phyloP scores from a whole-genome alignment of 1,140 invertebrate genomes.

The Drusus annulatus region DNA sequence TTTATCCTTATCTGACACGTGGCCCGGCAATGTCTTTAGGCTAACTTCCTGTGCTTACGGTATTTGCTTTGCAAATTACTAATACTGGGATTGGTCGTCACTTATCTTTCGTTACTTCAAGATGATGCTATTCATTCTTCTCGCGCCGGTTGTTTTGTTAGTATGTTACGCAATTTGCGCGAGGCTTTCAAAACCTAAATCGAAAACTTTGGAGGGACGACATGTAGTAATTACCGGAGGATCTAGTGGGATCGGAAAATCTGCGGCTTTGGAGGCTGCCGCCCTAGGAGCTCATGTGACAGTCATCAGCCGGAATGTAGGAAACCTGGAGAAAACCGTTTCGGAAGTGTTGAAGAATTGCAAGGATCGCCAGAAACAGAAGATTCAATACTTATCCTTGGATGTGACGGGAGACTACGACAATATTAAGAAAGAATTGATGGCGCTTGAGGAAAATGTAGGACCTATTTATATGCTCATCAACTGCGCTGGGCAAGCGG shows the following conservation, averaged over 20 bases:
- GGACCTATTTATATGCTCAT: conserved; percentile 91
- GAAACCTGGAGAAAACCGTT: conserved; percentile 77
- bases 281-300: conserved; percentile 89
- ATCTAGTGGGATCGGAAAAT: conserved; percentile 95
- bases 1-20: too few relatives aligned
- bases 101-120: too few relatives aligned
- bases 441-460: conserved; percentile 69
- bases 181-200: background rate
- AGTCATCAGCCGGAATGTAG: conserved; percentile 86
- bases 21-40: too few relatives aligned
- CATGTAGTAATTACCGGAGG: conserved; percentile 91
- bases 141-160: background rate
- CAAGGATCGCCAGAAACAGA: conserved; percentile 58
- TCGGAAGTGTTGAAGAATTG: conserved; percentile 72
- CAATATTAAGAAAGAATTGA: conserved; percentile 75
- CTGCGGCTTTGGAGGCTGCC: conserved; percentile 83
- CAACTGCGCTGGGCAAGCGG: conserved; percentile 91
- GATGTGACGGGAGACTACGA: conserved; percentile 82
- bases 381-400: conserved; percentile 78
- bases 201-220: conserved; percentile 62
- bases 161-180: background rate
- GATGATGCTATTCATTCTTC: conserved; percentile 7
- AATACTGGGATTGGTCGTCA: too few relatives aligned
- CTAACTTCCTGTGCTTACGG: too few relatives aligned
- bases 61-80: too few relatives aligned